Percentiles rank a stretch among this genome's conserved stretches.
These are phyloP conservation scores for Rhagologus leucostigma DNA, from an alignment of 2,113 vertebrate genomes.

Conservation along the genomic window DNA sequence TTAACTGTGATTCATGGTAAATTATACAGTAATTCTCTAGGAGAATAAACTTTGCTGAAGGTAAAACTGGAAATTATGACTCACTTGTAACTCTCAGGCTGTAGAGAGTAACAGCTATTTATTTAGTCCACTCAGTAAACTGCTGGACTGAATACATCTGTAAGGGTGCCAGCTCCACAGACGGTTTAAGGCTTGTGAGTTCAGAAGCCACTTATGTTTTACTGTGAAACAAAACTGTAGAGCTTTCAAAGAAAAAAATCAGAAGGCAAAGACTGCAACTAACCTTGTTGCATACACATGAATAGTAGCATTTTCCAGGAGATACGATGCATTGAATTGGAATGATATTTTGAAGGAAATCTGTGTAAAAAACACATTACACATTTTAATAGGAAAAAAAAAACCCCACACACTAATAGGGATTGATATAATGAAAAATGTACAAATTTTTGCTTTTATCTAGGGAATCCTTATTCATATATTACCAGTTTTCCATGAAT, in stretches of 20 bases:
- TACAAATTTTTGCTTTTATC: background rate
- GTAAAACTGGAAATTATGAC: background rate
- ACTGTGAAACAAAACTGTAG: background rate
- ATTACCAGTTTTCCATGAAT: background rate
- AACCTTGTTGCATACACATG: slow-evolving; percentile 86
- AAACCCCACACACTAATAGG: fast-evolving
- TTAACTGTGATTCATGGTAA: background rate
- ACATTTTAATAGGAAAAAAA: background rate
- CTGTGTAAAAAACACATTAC: slow-evolving; percentile 64
- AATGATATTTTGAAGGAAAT: slow-evolving; percentile 85
- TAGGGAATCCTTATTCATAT: background rate
- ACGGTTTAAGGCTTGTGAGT: background rate
- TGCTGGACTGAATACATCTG: background rate
- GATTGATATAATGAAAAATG: background rate
- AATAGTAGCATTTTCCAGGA: slow-evolving; percentile 80
- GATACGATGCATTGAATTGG: slow-evolving; percentile 81
- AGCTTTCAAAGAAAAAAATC: background rate
- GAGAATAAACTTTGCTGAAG: background rate
- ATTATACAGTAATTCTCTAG: background rate
- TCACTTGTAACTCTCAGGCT: background rate
- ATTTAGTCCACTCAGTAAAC: background rate
- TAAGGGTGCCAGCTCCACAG: background rate
- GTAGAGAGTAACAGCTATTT: background rate
- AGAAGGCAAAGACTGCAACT: background rate
- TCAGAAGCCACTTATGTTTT: background rate